Base-by-base conservation (phyloP, 2,797 vertebrate genomes). In the Urophycis tenuis region DNA sequence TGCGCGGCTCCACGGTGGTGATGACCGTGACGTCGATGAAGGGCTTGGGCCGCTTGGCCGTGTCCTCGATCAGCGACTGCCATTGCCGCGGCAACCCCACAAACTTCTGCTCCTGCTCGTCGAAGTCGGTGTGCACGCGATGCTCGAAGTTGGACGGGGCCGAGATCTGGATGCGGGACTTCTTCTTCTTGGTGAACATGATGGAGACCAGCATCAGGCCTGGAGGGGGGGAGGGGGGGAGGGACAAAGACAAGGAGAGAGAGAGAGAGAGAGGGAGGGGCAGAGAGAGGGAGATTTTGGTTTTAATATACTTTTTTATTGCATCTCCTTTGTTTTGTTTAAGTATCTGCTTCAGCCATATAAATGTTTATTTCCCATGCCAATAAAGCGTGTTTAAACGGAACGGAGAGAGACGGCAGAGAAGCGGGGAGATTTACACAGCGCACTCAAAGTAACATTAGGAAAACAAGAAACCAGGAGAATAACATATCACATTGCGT, bases 111-210 rank as follows among this genome's bases (percentile, higher is more conserved):
- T 98, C 96, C 3, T 95, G 93, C 78, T 95, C 90, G 76, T 98
- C 96, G 0, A 96, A 99, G 70, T 97, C 97, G 0, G 97, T 98
- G 85, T 98, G 97, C 5, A 98, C 96, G 0, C 97, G 96, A 83
- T 98, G 97, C 90, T 99, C 96, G 0, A 98, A 98, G 88, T 99
- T 98, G 29, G 95, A 98, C 0, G 97, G 97, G 0, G 95, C 96
- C 0, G 97, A 99, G 89, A 99, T 99, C 92, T 97, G 96, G 14
- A 98, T 88, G 1, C 96, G 94, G 80, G 95, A 95, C 87, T 99
- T 98, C 91, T 96, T 98, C 89, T 95, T 95, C 86, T 97, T 98
- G 84, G 92, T 92, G 87, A 99, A 99, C 97, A 99, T 99, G 92
- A 82, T 76, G 69, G 78, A 77, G 81, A 72, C 75, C 33, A 89